These are phyloP conservation scores for Acrobasis consociella DNA, from an alignment of 2,888 invertebrate genomes.

Conservation along the genomic window DNA sequence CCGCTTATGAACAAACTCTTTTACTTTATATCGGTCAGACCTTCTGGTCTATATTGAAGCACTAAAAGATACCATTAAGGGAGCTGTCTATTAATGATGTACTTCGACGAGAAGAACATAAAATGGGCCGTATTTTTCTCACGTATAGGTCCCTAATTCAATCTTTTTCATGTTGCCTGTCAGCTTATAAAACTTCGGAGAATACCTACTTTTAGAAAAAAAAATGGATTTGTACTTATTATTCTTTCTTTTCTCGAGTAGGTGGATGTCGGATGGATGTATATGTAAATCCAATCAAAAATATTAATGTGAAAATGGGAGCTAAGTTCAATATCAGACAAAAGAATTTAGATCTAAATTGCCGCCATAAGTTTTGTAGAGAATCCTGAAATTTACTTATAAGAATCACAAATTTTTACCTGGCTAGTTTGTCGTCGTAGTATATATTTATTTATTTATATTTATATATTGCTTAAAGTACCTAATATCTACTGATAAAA, in stretches of 20 bases:
- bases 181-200: neutral
- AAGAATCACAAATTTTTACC: too few relatives aligned
- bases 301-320: too few relatives aligned
- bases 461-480: too few relatives aligned
- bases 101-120: conserved; percentile 4
- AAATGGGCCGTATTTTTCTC: neutral
- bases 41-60: neutral
- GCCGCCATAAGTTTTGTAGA: too few relatives aligned
- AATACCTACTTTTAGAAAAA: conserved; percentile 4
- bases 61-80: neutral
- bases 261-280: too few relatives aligned
- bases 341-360: too few relatives aligned
- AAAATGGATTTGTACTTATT: neutral
- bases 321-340: too few relatives aligned
- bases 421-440: too few relatives aligned
- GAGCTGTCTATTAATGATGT: neutral
- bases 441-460: too few relatives aligned
- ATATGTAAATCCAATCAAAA: too few relatives aligned
- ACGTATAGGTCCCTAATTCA: neutral
- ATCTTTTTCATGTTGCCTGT: conserved; percentile 12
- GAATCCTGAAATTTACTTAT: too few relatives aligned
- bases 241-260: neutral
- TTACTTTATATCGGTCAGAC: neutral
- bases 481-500: too few relatives aligned
- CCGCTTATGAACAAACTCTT: neutral